Conservation (phyloP, 2,113 vertebrate species). For the Amia ocellicauda region DNA sequence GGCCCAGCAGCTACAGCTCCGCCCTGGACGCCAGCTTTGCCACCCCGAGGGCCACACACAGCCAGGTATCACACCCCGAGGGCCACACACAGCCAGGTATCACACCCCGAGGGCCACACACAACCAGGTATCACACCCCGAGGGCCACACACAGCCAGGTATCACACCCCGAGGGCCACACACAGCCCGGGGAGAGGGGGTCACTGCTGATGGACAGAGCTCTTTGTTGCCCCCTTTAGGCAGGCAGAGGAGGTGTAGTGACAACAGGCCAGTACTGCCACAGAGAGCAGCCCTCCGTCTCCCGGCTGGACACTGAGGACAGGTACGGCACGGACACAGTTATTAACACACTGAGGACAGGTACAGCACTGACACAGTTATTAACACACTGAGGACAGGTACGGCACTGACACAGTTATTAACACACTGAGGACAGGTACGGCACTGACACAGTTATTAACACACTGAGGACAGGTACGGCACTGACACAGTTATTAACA, state of each 20-base stretch:
- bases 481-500: no score
- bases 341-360: no score
- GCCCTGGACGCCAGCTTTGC: conserved; percentile 33
- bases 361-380: background rate
- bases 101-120: background rate
- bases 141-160: no score
- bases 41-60: background rate
- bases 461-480: no score
- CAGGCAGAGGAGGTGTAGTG: conserved; percentile 8
- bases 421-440: no score
- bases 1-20: conserved; percentile 35
- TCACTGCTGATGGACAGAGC: background rate
- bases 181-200: background rate
- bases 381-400: no score
- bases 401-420: no score
- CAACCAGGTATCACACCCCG: conserved; percentile 28
- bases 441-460: no score
- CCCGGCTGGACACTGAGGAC: background rate
- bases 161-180: background rate
- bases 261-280: conserved; percentile 4
- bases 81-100: no score
- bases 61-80: conserved; percentile 29
- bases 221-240: conserved; percentile 21
- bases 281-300: background rate
- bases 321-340: conserved; percentile 12